Conservation (phyloP, 2,888 invertebrate species). For the Acronicta psi region DNA sequence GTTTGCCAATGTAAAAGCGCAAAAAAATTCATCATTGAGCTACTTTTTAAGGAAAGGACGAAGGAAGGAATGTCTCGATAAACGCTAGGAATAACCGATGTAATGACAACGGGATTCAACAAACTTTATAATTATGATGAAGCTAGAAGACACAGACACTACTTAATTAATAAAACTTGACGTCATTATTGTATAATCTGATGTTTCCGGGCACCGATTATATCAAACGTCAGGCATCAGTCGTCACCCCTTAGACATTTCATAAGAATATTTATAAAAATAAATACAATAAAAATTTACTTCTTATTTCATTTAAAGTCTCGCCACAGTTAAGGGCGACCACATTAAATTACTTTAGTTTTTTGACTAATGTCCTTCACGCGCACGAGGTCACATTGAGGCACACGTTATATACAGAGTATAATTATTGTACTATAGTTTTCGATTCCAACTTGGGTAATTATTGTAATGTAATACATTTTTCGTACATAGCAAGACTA, state of each 20-base stretch:
- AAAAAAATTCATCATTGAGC: too few species aligned
- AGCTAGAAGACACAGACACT: too few species aligned
- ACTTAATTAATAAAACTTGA: background rate
- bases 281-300: background rate
- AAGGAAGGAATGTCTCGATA: too few species aligned
- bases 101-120: too few species aligned
- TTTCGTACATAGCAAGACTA: too few species aligned
- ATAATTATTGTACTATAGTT: conserved; percentile 12
- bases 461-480: conserved; percentile 4
- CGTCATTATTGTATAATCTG: background rate
- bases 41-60: too few species aligned
- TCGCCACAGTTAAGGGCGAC: conserved; percentile 4
- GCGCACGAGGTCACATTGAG: conserved; percentile 31
- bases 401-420: conserved; percentile 15
- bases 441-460: conserved; percentile 5
- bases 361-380: conserved; percentile 32
- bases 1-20: too few species aligned
- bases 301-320: background rate
- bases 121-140: too few species aligned
- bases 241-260: too few species aligned
- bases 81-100: too few species aligned
- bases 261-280: too few species aligned
- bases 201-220: background rate
- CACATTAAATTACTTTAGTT: conserved; percentile 11
- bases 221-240: too few species aligned